Percentiles rank a stretch among this genome's conserved stretches.
Evolutionary conservation across 2,888 invertebrate genomes (phyloP).

Genomic region (Eilema depressum): DNA sequence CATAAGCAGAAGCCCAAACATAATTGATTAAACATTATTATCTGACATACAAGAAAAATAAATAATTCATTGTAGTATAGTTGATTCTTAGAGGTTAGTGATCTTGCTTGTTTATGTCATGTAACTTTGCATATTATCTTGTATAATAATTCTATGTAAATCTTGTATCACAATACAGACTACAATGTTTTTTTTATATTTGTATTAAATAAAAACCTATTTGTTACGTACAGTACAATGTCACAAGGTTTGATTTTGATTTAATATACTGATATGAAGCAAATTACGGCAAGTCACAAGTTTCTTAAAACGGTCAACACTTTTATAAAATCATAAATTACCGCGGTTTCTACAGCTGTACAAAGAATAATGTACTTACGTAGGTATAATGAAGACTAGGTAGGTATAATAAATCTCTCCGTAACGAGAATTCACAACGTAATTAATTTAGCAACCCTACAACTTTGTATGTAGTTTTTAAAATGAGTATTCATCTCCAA

Average conservation of each 20-base stretch:
- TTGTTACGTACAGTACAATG: background rate
- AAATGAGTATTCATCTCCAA: slow-evolving; percentile 18
- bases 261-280: background rate
- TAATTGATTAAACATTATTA: slow-evolving; percentile 6
- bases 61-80: slow-evolving; percentile 17
- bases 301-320: background rate
- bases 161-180: background rate
- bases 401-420: slow-evolving; percentile 16
- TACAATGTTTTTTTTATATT: background rate
- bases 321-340: slow-evolving; percentile 16
- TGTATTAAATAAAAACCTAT: background rate
- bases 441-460: slow-evolving; percentile 42
- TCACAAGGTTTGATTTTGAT: background rate
- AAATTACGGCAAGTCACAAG: background rate
- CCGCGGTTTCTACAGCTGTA: slow-evolving; percentile 22
- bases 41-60: slow-evolving; percentile 10
- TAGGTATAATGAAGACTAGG: background rate
- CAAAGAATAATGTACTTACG: slow-evolving; percentile 26
- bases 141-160: background rate
- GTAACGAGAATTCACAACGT: slow-evolving; percentile 29
- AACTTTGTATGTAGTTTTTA: slow-evolving; percentile 23
- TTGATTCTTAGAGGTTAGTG: slow-evolving; percentile 6
- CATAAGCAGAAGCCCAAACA: background rate
- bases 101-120: slow-evolving; percentile 7
- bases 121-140: background rate